Evolutionary conservation across 1,140 invertebrate species (phyloP), one percentile per base, ranked within the genome.

Genomic region (Alviniconcha marisindica): DNA sequence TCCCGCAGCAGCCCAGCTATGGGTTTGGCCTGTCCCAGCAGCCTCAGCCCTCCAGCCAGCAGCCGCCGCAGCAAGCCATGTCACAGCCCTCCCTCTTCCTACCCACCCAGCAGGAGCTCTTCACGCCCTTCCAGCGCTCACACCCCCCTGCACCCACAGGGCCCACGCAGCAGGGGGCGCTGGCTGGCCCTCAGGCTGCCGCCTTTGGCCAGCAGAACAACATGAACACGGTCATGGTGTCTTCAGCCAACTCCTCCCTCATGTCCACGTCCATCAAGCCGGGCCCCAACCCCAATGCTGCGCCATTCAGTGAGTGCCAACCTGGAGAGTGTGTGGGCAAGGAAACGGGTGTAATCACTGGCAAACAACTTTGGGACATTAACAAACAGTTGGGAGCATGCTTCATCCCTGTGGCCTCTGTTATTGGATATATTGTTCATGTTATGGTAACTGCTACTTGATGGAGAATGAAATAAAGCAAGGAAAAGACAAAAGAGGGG

Each of bases 191-290:
- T 77, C 85, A 84, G 21, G 36, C 48, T 7, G 81, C 77, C 21
- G 79, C 83, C n/a, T 91, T 88, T 85, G 88, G 88, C 24, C 90
- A 91, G 83, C 88, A 85, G 15, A 88, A 85, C 24, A 83, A 87
- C 90, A 97, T 96, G 93, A 97, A 96, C 88, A 97, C 97, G 40
- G 96, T 97, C 80, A 95, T 98, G 84, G 97, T 98, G 83, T 97
- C 96, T 76, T 97, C 97, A 40, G 96, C 96, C 14, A 96, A 96
- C 14, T 97, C 97, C 92, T 97, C 97, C 33, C 94, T 97, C 71
- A 97, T 98, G 96, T 97, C 97, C 0, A 96, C 97, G 54, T 96
- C 95, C 86, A 96, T 97, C 24, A 98, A 98, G 91, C 96, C 96
- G 31, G 96, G 96, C 95, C 89, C 86, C 38, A 87, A 86, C 78